phyloP scores from a whole-genome alignment of 2,888 invertebrate species.

The Caradrina clavipalpis region DNA sequence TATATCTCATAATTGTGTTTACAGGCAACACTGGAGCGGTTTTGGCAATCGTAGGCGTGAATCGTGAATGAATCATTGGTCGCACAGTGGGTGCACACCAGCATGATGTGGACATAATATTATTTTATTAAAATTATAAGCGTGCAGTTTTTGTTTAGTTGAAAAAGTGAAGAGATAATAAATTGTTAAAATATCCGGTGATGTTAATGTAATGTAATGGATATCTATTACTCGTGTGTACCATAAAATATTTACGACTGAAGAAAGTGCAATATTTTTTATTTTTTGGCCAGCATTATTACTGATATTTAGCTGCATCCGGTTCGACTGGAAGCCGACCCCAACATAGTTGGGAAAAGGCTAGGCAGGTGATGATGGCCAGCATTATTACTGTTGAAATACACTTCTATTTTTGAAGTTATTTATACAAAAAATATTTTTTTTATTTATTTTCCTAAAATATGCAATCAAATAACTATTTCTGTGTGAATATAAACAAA shows the following conservation, averaged over 20 bases:
- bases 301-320: too few relatives aligned
- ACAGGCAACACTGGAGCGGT: conserved; percentile 53
- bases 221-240: background rate
- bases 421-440: too few relatives aligned
- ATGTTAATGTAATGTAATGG: background rate
- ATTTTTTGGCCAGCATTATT: too few relatives aligned
- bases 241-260: conserved; percentile 11
- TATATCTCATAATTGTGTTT: conserved; percentile 63
- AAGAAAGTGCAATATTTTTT: background rate
- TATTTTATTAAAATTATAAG: conserved; percentile 1
- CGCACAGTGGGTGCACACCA: conserved; percentile 41
- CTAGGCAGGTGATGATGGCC: too few relatives aligned
- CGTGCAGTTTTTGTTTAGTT: conserved; percentile 17
- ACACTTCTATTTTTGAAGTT: background rate
- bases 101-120: conserved; percentile 37
- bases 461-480: too few relatives aligned
- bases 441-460: too few relatives aligned
- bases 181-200: conserved; percentile 3
- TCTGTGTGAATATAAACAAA: too few relatives aligned
- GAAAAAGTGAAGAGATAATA: conserved; percentile 20
- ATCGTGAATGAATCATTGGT: conserved; percentile 67
- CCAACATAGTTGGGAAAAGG: too few relatives aligned
- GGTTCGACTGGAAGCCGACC: too few relatives aligned
- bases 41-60: conserved; percentile 66
- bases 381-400: background rate